Evolutionary conservation across 2,113 vertebrate species (phyloP), one percentile per base, ranked within the genome.

Genomic region (Gambusia holbrooki): DNA sequence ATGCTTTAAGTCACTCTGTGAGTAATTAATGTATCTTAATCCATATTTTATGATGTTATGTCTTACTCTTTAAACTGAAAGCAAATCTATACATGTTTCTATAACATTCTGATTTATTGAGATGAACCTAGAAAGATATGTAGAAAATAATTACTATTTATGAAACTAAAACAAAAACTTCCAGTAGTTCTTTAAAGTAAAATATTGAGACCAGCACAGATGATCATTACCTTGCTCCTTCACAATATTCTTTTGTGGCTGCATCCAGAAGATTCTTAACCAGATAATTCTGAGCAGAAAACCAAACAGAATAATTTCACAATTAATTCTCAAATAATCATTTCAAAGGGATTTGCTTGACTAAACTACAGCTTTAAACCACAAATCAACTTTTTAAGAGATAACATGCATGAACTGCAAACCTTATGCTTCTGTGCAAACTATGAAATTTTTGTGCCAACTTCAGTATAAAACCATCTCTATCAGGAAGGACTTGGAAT

Each of bases 181-280:
- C 35, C 35, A 37, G 12, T 10, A 5, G 15, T 28, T 40, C 19
- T 1, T 4, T 32, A 63, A 1, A 32, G 22, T 28, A 73, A 70
- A 45, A 22, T 8, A n/a, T 5, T 45, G 27, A 45, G 6, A 45
- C 27, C 37, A 66, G 6, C 13, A 33, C 17, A 51, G 15, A 12
- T 15, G 45, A 37, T 61, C 92, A 76, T 96, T 42, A 98, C 98
- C 97, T 97, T 92, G 98, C 95, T 80, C 93, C 93, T 95, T 99
- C 98, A 94, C 88, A 95, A 81, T 95, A 95, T 82, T 99, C 98
- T 80, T 96, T 96, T 30, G 93, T 95, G 77, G 98, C 97, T 0
- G 96, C 97, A 92, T 95, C 97, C 84, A 99, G 84, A 81, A 99
- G 93, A 87, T 96, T 96, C 90, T 95, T 96, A 91, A 98, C 93